Evolutionary conservation across 2,113 vertebrate species (phyloP).

Genomic region (Chascanopsetta lugubris): DNA sequence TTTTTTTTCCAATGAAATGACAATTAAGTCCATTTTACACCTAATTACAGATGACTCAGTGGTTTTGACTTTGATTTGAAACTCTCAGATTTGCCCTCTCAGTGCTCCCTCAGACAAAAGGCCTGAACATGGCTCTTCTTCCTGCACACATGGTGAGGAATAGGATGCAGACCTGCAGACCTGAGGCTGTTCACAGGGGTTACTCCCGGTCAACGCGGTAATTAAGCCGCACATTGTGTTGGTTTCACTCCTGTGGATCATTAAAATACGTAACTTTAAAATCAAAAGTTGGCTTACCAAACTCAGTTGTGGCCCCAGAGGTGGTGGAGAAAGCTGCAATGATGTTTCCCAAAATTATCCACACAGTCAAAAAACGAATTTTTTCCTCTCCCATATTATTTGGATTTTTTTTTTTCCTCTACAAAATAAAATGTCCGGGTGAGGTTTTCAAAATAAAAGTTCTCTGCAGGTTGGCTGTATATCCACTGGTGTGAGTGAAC

Average conservation of each 20-base stretch:
- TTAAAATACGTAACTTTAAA: no score
- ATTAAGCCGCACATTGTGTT: constrained; percentile 34
- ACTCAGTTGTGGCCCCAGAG: constrained; percentile 48
- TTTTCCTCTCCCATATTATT: constrained; percentile 79
- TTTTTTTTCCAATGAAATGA: no score
- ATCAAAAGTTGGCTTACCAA: constrained; percentile 69
- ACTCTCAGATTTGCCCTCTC: no score
- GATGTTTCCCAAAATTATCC: constrained; percentile 76
- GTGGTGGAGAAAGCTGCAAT: constrained; percentile 66
- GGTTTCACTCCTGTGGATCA: background rate
- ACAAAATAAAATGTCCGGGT: background rate
- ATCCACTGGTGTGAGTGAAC: constrained; percentile 40
- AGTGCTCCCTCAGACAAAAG: constrained; percentile 41
- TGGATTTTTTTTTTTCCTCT: constrained; percentile 4
- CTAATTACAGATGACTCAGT: no score
- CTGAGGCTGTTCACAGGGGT: background rate
- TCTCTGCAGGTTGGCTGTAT: constrained; percentile 3
- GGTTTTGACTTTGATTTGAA: background rate
- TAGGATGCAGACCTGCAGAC: constrained; percentile 46
- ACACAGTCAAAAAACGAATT: constrained; percentile 66
- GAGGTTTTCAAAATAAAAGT: background rate
- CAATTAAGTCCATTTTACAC: no score
- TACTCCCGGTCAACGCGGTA: constrained; percentile 46
- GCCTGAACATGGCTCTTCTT: constrained; percentile 9
- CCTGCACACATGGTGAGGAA: constrained; percentile 37